Evolutionary conservation across 2,113 vertebrate species (phyloP), one percentile per base, ranked within the genome.

Genomic region (Pseudopodoces humilis): DNA sequence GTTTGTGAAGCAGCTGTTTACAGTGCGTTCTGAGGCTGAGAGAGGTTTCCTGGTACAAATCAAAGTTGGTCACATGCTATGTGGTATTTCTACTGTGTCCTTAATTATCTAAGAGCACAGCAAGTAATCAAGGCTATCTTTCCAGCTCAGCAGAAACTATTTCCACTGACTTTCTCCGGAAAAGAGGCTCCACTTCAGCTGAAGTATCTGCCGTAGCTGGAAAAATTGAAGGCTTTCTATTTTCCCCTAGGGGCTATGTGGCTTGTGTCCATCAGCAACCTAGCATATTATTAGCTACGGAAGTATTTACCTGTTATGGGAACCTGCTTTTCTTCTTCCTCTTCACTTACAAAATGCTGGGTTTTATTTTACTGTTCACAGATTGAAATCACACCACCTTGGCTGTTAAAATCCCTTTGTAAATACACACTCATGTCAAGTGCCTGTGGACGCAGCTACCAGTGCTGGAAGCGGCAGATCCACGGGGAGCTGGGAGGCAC

Each of bases 11-110:
- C 94, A 94, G 91, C 92, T 95, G 86, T 97, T 96, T 94, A 92
- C 69, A 94, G 60, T 1, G 3, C 33, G 2, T 91, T 95, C 82
- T 63, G 78, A 94, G 65, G 44, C 5, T 94, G 60, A 94, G 75
- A 92, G 91, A 95, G 67, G 75, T 93, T 96, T 96, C 87, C 92
- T 94, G 91, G 95, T 91, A 95, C 95, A 95, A 96, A 95, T 97
- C 95, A 97, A 88, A 96, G 93, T 85, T 0, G 1, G 13, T 95
- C 93, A 74, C 87, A 86, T 95, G 84, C 87, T 94, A 92, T 88
- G 84, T 94, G 90, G 82, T 88, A 95, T 95, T 97, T 96, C 87
- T 83, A 94, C 89, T 70, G 74, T 70, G 85, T 93, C 82, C 94
- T 95, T 96, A 90, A 95, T 94, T 95, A 96, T 93, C 94, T 90